Base-by-base conservation (phyloP, 2,113 vertebrate genomes). In the Falcunculus frontatus region DNA sequence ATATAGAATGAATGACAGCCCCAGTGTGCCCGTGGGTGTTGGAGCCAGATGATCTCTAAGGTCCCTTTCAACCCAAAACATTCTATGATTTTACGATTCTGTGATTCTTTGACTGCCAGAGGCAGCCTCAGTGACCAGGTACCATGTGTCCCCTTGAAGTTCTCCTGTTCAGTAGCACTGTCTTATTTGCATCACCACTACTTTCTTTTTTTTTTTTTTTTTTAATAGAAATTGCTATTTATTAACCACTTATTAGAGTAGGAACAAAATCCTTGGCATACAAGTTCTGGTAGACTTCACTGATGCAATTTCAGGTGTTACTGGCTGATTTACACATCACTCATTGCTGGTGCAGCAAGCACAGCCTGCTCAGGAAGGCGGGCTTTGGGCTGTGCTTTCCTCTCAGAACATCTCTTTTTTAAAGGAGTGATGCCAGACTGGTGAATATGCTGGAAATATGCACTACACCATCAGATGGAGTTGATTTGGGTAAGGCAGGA, bases 181-280 rank as follows among this genome's bases (percentile, higher is more conserved):
- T n/a, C 49, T 16, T 65, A 19, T 77, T 62, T 72, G 16, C 21
- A 32, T 13, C 17, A 27, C 10, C 3, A 17, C 21, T 62, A 13
- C 1, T 20, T 39, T 13, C 20, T 4, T 44, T 60, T 18, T n/a
- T n/a, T n/a, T n/a, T n/a, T n/a, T n/a, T n/a, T 4, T 4, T 13
- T 52, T 70, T 12, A 72, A 60, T 27, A 65, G 2, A 76, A 90
- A 19, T 39, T 55, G 7, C 10, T 68, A 46, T 42, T 86, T 60
- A 53, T 65, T 19, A 50, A 78, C n/a, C 15, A 11, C 12, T 84
- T 49, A 6, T 6, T 77, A 69, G 23, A 46, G 4, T 7, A 53
- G 27, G 13, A 86, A 26, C 2, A 4, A 77, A 78, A 63, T 30
- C 18, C 67, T 70, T 78, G 29, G 26, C 23, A 13, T 25, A 37